Evolutionary conservation across 2,113 vertebrate species (phyloP).

Genomic region (Machaerirhynchus nigripectus): DNA sequence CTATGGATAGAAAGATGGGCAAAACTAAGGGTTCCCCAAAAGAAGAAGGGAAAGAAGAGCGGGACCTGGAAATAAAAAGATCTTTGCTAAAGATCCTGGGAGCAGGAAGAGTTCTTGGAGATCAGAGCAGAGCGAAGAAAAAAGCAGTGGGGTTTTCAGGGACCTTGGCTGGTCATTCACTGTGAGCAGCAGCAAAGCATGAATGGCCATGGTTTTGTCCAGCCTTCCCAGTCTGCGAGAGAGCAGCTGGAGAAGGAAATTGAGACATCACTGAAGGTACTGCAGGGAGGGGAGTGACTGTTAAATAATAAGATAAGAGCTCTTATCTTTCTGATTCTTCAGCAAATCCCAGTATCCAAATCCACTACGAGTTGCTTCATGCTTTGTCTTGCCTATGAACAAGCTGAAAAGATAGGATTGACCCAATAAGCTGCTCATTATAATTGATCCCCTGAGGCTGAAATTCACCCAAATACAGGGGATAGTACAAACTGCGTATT

Average conservation of each 20-base stretch:
- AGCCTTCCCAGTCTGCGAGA: not conserved
- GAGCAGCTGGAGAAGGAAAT: not conserved
- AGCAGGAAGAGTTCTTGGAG: not conserved
- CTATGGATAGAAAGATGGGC: not conserved
- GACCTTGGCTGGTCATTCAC: not conserved
- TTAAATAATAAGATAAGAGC: not conserved
- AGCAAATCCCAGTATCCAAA: not conserved
- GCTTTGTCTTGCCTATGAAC: not conserved
- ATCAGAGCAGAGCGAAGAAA: not conserved
- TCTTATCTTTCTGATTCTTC: not conserved
- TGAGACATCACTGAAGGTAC: not conserved
- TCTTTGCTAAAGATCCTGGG: not conserved
- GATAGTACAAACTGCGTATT: not conserved
- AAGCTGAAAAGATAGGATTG: not conserved
- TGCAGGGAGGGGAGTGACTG: not conserved
- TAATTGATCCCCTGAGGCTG: not conserved
- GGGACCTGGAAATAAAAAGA: not conserved
- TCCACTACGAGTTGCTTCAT: accelerated
- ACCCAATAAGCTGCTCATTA: not conserved
- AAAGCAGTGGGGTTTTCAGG: not conserved
- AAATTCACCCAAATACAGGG: not conserved
- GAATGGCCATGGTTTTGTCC: not conserved
- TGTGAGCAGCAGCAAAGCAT: not conserved
- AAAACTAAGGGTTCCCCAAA: not conserved
- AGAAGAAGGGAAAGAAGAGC: not conserved